phyloP scores from a whole-genome alignment of 2,797 vertebrate genomes.

The Poecilia gillii region DNA sequence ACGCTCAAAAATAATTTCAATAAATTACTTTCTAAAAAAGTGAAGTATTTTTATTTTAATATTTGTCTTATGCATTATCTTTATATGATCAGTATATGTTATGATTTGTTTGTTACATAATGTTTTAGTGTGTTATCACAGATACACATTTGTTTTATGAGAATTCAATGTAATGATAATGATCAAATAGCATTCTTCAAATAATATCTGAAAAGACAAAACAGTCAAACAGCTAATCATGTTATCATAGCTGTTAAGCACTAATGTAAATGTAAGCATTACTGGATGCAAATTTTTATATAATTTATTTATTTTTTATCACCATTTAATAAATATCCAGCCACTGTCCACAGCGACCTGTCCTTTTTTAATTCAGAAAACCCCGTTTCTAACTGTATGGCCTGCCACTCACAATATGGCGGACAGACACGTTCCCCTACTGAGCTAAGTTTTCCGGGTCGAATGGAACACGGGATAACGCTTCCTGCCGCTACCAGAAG shows the following conservation, averaged over 20 bases:
- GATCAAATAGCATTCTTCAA: not conserved
- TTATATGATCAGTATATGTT: too few species aligned
- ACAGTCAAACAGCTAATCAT: too few species aligned
- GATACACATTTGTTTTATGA: not conserved
- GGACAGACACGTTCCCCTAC: not conserved
- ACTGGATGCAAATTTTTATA: too few species aligned
- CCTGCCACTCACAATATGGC: not conserved
- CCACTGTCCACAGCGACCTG: not conserved
- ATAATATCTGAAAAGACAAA: too few species aligned
- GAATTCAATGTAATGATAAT: not conserved
- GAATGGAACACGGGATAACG: not conserved
- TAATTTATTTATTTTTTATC: too few species aligned
- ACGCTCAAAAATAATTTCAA: too few species aligned
- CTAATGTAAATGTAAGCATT: not conserved
- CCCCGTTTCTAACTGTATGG: too few species aligned
- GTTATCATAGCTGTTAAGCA: too few species aligned
- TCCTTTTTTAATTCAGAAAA: not conserved
- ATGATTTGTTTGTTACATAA: too few species aligned
- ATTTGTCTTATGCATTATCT: too few species aligned
- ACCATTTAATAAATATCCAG: not conserved
- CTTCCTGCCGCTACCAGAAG: not conserved
- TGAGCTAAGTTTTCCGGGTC: not conserved
- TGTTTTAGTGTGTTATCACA: not conserved
- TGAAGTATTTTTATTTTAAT: too few species aligned
- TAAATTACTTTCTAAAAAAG: too few species aligned